phyloP scores from a whole-genome alignment of 2,797 vertebrate species.

The Chaenodraco wilsoni region DNA sequence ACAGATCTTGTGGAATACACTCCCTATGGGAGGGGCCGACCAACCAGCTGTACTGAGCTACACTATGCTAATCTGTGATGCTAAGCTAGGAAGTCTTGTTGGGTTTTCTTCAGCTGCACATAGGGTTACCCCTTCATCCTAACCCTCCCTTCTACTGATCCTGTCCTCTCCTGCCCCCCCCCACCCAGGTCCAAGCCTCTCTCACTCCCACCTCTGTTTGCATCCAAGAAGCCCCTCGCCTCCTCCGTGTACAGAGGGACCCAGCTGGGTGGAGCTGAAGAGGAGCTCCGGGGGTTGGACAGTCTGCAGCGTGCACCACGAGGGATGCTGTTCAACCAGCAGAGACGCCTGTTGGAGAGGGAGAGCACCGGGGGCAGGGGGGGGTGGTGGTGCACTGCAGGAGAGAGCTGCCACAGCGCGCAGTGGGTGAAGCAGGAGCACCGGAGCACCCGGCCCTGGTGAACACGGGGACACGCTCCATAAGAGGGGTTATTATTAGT shows the following conservation, averaged over 20 bases:
- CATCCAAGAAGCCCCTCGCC: slow-evolving; percentile 33
- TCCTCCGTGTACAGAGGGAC: slow-evolving; percentile 8
- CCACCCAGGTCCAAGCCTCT: slow-evolving; percentile 53
- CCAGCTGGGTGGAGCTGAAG: slow-evolving; percentile 1
- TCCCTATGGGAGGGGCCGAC: no score
- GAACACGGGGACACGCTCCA: slow-evolving; percentile 41
- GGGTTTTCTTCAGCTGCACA: neutral
- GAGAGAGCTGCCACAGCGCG: slow-evolving; percentile 67
- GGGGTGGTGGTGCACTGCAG: slow-evolving; percentile 74
- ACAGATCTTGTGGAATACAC: no score
- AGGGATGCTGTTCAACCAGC: neutral
- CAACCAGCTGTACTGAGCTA: no score
- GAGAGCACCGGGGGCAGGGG: neutral
- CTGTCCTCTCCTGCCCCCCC: neutral
- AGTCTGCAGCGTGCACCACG: neutral
- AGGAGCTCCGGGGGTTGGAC: neutral
- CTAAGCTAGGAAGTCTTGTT: no score
- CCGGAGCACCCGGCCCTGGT: slow-evolving; percentile 88
- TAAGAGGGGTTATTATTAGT: no score
- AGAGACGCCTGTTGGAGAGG: neutral
- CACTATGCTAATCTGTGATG: no score
- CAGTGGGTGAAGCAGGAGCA: slow-evolving; percentile 84
- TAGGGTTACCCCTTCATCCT: neutral
- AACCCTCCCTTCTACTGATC: neutral
- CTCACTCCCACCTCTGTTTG: slow-evolving; percentile 36